These are phyloP conservation scores for Emmelina monodactyla DNA, from an alignment of 2,888 invertebrate species.

Conservation along the genomic window DNA sequence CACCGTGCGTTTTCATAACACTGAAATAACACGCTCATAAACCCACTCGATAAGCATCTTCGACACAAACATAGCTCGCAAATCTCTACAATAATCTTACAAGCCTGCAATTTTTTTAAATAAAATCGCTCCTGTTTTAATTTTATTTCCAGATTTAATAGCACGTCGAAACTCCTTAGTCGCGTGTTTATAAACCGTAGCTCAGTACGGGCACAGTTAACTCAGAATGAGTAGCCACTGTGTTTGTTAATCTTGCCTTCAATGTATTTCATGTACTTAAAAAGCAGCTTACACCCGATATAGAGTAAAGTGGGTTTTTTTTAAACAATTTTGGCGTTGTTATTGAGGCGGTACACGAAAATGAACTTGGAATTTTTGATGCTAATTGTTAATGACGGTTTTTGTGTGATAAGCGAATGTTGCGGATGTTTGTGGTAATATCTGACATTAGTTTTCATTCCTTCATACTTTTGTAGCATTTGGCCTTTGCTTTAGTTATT, in stretches of 20 bases:
- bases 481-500: too few relatives aligned
- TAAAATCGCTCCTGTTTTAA: neutral
- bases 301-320: neutral
- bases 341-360: neutral
- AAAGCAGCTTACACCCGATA: constrained; percentile 15
- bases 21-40: too few relatives aligned
- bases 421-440: too few relatives aligned
- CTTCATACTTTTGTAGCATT: too few relatives aligned
- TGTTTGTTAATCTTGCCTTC: constrained; percentile 55
- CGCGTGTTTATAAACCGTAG: constrained; percentile 45
- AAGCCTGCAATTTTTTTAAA: neutral
- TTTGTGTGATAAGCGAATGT: too few relatives aligned
- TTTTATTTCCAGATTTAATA: neutral
- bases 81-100: neutral
- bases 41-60: too few relatives aligned
- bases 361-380: neutral
- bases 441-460: too few relatives aligned
- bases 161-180: constrained; percentile 14
- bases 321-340: neutral
- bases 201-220: too few relatives aligned
- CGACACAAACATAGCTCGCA: neutral
- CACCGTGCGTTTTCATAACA: too few relatives aligned
- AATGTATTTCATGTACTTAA: constrained; percentile 23
- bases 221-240: constrained; percentile 46
- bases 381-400: too few relatives aligned